A percentile compares a stretch with the other conserved stretches of the same genome.
These are phyloP conservation scores for Botrylloides violaceus DNA, from an alignment of 23 tunicate species.

Conservation along the genomic window DNA sequence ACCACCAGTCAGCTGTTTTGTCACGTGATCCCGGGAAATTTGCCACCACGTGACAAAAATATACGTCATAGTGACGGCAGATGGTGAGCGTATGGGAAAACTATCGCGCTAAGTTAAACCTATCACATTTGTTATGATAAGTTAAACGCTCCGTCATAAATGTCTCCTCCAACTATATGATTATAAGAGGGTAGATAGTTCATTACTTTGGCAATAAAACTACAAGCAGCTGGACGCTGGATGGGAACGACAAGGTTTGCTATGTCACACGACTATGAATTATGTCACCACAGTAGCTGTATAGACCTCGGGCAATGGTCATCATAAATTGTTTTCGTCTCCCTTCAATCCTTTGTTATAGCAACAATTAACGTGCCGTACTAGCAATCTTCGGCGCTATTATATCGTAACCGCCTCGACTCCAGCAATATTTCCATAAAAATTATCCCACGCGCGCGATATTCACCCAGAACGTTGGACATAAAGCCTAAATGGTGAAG, in stretches of 20 bases:
- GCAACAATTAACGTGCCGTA: too few species aligned
- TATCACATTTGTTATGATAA: not conserved
- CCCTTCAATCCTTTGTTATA: too few species aligned
- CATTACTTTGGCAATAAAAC: not conserved
- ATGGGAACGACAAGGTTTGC: not conserved
- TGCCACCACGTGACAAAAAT: not conserved
- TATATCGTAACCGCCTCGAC: too few species aligned
- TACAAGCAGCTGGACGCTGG: conserved; percentile 2
- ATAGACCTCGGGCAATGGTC: not conserved
- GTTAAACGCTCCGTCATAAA: conserved; percentile 1
- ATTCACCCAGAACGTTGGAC: too few species aligned
- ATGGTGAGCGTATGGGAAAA: conserved; percentile 3
- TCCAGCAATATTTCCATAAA: too few species aligned
- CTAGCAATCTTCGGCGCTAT: too few species aligned
- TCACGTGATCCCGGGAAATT: too few species aligned
- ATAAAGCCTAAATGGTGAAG: too few species aligned
- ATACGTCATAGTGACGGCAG: conserved; percentile 1
- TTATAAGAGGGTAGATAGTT: not conserved
- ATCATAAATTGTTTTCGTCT: not conserved
- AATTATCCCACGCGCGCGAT: too few species aligned
- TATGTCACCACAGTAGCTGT: not conserved
- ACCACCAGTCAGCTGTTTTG: not conserved
- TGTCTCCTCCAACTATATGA: not conserved
- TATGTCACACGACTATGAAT: not conserved
- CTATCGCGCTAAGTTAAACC: not conserved